phyloP scores from a whole-genome alignment of 2,797 vertebrate species.

The Heterohyrax brucei region DNA sequence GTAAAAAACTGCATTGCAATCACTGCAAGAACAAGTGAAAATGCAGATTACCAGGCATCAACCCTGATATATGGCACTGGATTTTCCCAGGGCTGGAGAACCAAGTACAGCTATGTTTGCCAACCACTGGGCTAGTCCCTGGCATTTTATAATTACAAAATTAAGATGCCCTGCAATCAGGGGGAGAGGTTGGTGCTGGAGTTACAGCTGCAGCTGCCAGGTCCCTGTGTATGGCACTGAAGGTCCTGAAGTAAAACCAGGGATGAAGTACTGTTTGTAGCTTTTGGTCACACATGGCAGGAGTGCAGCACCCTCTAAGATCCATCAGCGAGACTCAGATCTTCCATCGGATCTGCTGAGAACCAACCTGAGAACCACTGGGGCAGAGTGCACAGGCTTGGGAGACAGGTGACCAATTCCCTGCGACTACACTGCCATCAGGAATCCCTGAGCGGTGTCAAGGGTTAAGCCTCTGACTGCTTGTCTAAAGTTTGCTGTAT shows the following conservation, averaged over 20 bases:
- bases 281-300: neutral
- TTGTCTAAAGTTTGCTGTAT: neutral
- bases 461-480: neutral
- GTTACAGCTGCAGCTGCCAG: neutral
- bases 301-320: neutral
- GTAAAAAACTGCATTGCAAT: constrained; percentile 13
- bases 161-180: neutral
- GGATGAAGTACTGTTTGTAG: neutral
- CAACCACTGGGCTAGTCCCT: neutral
- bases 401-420: neutral
- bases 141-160: neutral
- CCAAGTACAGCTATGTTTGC: neutral
- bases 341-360: neutral
- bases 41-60: neutral
- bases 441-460: neutral
- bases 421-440: neutral
- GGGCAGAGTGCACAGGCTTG: neutral
- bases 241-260: neutral
- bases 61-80: neutral
- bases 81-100: neutral
- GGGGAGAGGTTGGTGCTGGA: neutral
- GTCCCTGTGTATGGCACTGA: neutral
- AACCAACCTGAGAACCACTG: neutral
- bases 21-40: neutral
- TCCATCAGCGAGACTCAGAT: neutral